Conservation (phyloP, 1,140 invertebrate species). For the Hyles euphorbiae region DNA sequence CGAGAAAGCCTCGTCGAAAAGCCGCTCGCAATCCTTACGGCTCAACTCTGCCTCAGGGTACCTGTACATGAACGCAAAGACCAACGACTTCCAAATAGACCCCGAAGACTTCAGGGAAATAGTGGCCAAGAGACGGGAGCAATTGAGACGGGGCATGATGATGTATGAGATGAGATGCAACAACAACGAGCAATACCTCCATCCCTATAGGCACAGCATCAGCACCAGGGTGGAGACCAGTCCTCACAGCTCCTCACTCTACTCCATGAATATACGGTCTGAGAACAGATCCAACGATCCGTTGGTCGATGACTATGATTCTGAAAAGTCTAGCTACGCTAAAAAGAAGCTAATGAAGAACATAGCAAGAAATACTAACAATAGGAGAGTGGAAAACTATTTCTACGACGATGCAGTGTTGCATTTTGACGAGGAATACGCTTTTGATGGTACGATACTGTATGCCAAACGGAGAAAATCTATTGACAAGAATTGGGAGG, state of each 20-base stretch:
- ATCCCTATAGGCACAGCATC: slow-evolving; percentile 38
- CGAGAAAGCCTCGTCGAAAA: slow-evolving; percentile 60
- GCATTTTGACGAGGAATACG: slow-evolving; percentile 69
- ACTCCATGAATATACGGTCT: slow-evolving; percentile 57
- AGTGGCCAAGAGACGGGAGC: slow-evolving; percentile 63
- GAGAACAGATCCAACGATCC: slow-evolving; percentile 70
- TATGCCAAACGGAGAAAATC: slow-evolving; percentile 72
- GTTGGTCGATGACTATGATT: slow-evolving; percentile 68
- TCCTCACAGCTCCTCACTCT: slow-evolving; percentile 61
- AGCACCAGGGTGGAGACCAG: slow-evolving; percentile 40
- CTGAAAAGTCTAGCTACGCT: slow-evolving; percentile 68
- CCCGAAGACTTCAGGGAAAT: slow-evolving; percentile 69
- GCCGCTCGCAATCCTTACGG: slow-evolving; percentile 58
- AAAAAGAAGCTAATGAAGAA: slow-evolving; percentile 69
- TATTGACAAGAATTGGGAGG: slow-evolving; percentile 52
- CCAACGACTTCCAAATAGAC: slow-evolving; percentile 69
- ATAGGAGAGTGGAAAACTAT: slow-evolving; percentile 55
- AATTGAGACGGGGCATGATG: slow-evolving; percentile 57
- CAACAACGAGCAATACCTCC: slow-evolving; percentile 41
- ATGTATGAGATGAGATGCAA: slow-evolving; percentile 37
- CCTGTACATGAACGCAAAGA: slow-evolving; percentile 70
- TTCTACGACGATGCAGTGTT: slow-evolving; percentile 72
- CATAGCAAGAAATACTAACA: slow-evolving; percentile 63
- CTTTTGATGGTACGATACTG: slow-evolving; percentile 67
- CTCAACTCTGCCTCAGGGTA: slow-evolving; percentile 72